phyloP scores from a whole-genome alignment of 1,140 invertebrate genomes.

The Drosophila nigrodunni region DNA sequence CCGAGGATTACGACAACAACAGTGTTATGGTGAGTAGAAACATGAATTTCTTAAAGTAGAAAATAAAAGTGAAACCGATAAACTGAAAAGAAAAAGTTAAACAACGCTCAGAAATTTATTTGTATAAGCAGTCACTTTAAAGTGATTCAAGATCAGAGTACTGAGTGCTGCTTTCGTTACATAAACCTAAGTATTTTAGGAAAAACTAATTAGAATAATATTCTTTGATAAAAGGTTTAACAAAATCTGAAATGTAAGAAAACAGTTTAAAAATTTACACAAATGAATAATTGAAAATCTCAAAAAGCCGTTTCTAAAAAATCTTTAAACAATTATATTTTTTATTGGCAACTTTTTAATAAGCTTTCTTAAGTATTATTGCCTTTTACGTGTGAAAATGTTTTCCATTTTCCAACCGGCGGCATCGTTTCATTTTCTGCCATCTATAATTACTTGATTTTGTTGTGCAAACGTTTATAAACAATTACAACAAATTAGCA shows the following conservation, averaged over 20 bases:
- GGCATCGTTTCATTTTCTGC: conserved; percentile 27
- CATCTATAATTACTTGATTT: conserved; percentile 32
- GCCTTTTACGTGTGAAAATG: conserved; percentile 6
- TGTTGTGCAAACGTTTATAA: conserved; percentile 55
- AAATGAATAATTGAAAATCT: not conserved
- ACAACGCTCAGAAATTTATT: too few relatives aligned
- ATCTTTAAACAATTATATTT: too few relatives aligned
- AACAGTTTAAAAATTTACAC: not conserved
- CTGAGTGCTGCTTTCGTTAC: too few relatives aligned
- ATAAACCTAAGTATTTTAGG: too few relatives aligned
- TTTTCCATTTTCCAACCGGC: conserved; percentile 36
- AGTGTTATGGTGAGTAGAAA: conserved; percentile 87
- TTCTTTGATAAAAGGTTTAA: too few relatives aligned
- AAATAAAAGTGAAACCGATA: too few relatives aligned
- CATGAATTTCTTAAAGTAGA: not conserved
- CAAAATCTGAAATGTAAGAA: too few relatives aligned
- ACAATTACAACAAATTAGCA: conserved; percentile 69
- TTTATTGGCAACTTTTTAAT: not conserved
- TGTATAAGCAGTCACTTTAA: too few relatives aligned
- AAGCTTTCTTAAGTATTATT: not conserved
- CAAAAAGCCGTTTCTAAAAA: not conserved
- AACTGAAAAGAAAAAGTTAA: too few relatives aligned
- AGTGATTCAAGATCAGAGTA: too few relatives aligned
- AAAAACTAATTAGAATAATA: too few relatives aligned
- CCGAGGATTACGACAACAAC: conserved; percentile 89